Evolutionary conservation across 1,140 invertebrate species (phyloP), one percentile per base, ranked within the genome.

Genomic region (Plectus sambesii): DNA sequence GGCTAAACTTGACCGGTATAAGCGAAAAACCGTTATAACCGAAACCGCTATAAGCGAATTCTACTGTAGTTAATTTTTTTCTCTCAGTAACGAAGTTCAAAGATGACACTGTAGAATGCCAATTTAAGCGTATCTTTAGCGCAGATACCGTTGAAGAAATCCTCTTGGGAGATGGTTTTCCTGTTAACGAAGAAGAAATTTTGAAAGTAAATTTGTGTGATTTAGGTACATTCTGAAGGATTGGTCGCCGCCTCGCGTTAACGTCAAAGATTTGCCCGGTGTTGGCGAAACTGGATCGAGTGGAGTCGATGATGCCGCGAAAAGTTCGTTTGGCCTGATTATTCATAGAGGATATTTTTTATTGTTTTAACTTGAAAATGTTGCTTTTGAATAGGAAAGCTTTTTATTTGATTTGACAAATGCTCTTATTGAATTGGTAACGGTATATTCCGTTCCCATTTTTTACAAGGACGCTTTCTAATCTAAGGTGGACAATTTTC

Each of bases 191-290:
- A 9, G 30, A 33, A 33, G n/a, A 6, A 15, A 8, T 19, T 49
- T 45, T 47, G 9, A 45, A 8, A 40, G 41, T n/a, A 45, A 12
- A 48, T 9, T 6, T 47, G 20, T 20, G 42, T 20, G 47, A 6
- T 48, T 47, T 41, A 51, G 49, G 23, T 56, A 56, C 24, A 47
- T 55, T n/a, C 35, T 56, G 22, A 36, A 36, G 1, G 43, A 56
- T 37, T 58, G 44, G 24, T 33, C 24, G 3, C 44, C 44, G 24
- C 56, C 56, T 5, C 19, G 17, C n/a, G 44, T 58, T 2, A 50
- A 58, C 27, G 49, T 29, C 2, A 37, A 12, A n/a, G 53, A 56
- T 4, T 24, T 56, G 12, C 47, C 53, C n/a, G n/a, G n/a, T n/a
- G n/a, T n/a, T n/a, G n/a, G n/a, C n/a, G n/a, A n/a, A n/a, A n/a